A percentile compares a stretch with the other conserved stretches of the same genome.
These are phyloP conservation scores for Andrena praecox DNA, from an alignment of 2,888 invertebrate species.

Conservation along the genomic window DNA sequence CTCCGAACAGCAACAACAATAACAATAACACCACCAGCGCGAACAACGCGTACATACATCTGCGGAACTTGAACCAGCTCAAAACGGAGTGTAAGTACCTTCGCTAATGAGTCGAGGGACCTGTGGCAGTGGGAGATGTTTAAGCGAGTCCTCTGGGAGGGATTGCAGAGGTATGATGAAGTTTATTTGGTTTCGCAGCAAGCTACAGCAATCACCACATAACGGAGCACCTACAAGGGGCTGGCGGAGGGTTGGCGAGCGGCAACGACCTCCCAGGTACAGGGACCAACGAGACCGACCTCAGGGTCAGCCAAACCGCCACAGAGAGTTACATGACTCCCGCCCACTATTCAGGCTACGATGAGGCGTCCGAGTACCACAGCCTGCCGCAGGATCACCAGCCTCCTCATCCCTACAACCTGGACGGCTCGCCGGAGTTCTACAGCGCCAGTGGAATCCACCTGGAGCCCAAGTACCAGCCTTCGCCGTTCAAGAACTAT, in stretches of 20 bases:
- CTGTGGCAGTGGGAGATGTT: too few relatives aligned
- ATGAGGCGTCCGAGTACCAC: conserved; percentile 87
- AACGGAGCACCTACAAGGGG: conserved; percentile 80
- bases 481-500: conserved; percentile 89
- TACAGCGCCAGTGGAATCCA: conserved; percentile 88
- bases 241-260: conserved; percentile 74
- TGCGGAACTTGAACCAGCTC: conserved; percentile 83
- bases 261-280: conserved; percentile 80
- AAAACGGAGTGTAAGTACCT: conserved; percentile 82
- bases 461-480: conserved; percentile 91
- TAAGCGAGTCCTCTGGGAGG: not conserved
- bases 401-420: conserved; percentile 86
- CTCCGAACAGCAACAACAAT: conserved; percentile 79
- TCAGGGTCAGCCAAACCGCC: conserved; percentile 77
- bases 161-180: not conserved
- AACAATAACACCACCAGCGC: conserved; percentile 80
- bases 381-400: conserved; percentile 86
- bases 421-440: conserved; percentile 91
- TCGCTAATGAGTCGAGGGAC: too few relatives aligned
- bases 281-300: conserved; percentile 80
- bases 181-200: conserved; percentile 69
- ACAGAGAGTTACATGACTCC: conserved; percentile 82
- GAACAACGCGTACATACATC: conserved; percentile 82
- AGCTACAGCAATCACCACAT: conserved; percentile 83
- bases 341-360: conserved; percentile 84